Base-by-base conservation (phyloP, 2,113 vertebrate species). In the Neomonachus schauinslandi region DNA sequence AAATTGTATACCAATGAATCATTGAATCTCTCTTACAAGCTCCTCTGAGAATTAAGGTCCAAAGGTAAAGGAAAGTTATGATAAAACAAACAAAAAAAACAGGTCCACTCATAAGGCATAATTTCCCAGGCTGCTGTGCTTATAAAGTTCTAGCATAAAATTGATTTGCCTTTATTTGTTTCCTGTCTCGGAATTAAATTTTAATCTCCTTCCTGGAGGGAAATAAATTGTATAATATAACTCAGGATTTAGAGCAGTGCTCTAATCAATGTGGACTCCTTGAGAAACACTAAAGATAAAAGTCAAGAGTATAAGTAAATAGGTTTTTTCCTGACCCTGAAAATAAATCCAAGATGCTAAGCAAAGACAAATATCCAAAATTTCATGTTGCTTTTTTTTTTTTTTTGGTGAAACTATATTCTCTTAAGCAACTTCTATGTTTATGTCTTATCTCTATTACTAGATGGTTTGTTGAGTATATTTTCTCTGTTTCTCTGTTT, bases 111-210 rank as follows among this genome's bases (percentile, higher is more conserved):
- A 49, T 82, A 95, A 89, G 51, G 39, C 28, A 86, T 33, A 80
- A 91, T 91, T 1, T n/a, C 22, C 46, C 57, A 81, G 86, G 49
- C 42, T 93, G 63, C n/a, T 55, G 57, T 69, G 51, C 36, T 96
- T 89, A 61, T 71, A 91, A 79, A 93, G 18, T 33, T 51, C 26
- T 31, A 89, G 55, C 53, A 59, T 82, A 88, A 71, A 95, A 97
- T 84, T 88, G 85, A 94, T 91, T 97, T 81, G 16, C 74, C 83
- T 94, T 96, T 69, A 91, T 89, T 91, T 85, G 36, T 65, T 96
- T 97, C 82, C 92, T 93, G 61, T 57, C 55, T 82, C 82, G 94
- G 92, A 96, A 95, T 95, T 95, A 96, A 89, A 97, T 63, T 89
- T 89, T 97, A 96, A 86, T 97, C 61, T 95, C 57, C 57, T 89